phyloP scores from a whole-genome alignment of 2,797 vertebrate genomes.

The Crax fasciolata region DNA sequence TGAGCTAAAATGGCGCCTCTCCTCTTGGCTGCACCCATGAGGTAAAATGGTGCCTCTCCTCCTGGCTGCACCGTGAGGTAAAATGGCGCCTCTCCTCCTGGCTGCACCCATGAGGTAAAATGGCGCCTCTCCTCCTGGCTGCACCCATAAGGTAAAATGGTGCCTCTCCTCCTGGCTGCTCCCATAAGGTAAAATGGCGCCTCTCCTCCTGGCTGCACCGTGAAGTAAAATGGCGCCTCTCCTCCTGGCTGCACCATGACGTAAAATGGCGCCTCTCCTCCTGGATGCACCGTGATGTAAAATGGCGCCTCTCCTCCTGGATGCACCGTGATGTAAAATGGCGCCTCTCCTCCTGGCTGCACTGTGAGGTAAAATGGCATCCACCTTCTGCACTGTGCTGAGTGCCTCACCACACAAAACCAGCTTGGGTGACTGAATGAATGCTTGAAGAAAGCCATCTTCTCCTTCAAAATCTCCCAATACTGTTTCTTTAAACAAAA shows the following conservation, averaged over 20 bases:
- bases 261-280: not conserved
- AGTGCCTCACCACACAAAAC: not conserved
- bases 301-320: not conserved
- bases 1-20: too few species aligned
- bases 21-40: too few species aligned
- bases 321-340: not conserved
- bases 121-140: not conserved
- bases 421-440: accelerated
- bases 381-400: not conserved
- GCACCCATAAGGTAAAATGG: not conserved
- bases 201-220: too few species aligned
- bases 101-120: not conserved
- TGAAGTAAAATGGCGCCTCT: not conserved
- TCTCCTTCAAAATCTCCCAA: accelerated
- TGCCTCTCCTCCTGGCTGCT: not conserved
- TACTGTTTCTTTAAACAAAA: accelerated
- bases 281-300: not conserved
- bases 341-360: not conserved
- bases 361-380: too few species aligned
- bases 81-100: not conserved
- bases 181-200: not conserved
- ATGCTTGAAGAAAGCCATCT: accelerated
- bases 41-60: too few species aligned
- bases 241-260: not conserved
- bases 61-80: not conserved